Percentiles rank a stretch among this genome's conserved stretches.
Conservation (phyloP, 2,113 vertebrate genomes). For the Coptodon bakossiorum region DNA sequence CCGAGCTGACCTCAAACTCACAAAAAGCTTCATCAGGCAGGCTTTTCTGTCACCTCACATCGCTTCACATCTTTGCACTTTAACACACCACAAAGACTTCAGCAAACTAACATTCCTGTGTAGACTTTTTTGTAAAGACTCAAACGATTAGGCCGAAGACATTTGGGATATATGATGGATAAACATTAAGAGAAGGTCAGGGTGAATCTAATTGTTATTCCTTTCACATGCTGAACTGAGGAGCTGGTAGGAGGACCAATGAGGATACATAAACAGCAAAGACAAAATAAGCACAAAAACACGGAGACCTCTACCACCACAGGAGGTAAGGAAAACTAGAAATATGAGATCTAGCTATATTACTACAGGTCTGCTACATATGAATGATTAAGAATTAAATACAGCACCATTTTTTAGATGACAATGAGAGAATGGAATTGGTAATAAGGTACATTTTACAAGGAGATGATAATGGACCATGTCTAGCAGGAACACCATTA, state of each 20-base stretch:
- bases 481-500: conserved; percentile 12
- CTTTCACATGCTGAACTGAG: conserved; percentile 6
- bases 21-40: neutral
- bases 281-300: neutral
- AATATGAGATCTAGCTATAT: neutral
- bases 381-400: neutral
- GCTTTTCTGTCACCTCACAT: neutral
- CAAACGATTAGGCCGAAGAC: neutral
- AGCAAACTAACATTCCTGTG: neutral
- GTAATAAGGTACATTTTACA: neutral
- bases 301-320: neutral
- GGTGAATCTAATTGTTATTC: neutral
- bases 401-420: neutral
- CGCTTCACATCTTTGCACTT: neutral
- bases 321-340: neutral
- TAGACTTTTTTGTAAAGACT: neutral
- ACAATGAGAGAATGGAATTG: neutral
- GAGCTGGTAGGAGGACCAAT: neutral
- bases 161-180: neutral
- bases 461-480: conserved; percentile 10
- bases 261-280: neutral
- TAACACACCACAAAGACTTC: neutral
- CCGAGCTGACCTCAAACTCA: neutral
- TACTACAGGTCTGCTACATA: neutral
- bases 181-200: conserved; percentile 5